Evolutionary conservation across 2,113 vertebrate genomes (phyloP), one percentile per base, ranked within the genome.

Genomic region (Hippotragus niger): DNA sequence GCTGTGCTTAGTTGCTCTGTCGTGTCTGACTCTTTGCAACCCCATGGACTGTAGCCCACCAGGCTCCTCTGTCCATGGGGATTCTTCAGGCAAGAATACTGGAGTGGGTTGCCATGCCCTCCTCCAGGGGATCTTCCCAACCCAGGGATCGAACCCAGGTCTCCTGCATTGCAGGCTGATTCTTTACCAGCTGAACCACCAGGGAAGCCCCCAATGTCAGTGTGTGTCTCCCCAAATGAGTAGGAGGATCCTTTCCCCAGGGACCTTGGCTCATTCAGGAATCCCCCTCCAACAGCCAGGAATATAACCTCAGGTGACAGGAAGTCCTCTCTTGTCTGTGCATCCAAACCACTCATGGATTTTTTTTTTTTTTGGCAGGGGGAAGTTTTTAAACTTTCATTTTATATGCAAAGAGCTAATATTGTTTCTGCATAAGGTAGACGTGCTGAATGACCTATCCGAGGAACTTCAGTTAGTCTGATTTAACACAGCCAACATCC

Each of bases 101-200:
- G 2, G n/a, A 23, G n/a, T 2, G n/a, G n/a, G 67, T 40, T 40
- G 10, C n/a, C n/a, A 12, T 2, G n/a, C 67, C 10, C 19, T 71
- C 67, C 10, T 71, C 19, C 67, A 23, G n/a, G 19, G n/a, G n/a
- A 71, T 71, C 19, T 71, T 40, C n/a, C 67, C 19, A 71, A 71
- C n/a, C 67, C 10, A 40, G n/a, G 67, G n/a, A 40, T 23, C 2
- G 0, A 36, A 71, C n/a, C 19, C 67, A 71, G 67, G 67, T 71
- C n/a, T 71, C 9, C 19, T 0, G 0, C n/a, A 23, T 3, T 40
- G 67, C n/a, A 71, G 19, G 10, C 19, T 36, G n/a, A 36, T 36
- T 40, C 67, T 71, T 71, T 23, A 40, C n/a, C 67, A 40, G n/a
- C 67, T 71, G 67, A 71, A 10, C 67, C n/a, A 71, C n/a, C 67